Base-by-base conservation (phyloP, 2,797 vertebrate species). In the Catamblyrhynchus diadema region DNA sequence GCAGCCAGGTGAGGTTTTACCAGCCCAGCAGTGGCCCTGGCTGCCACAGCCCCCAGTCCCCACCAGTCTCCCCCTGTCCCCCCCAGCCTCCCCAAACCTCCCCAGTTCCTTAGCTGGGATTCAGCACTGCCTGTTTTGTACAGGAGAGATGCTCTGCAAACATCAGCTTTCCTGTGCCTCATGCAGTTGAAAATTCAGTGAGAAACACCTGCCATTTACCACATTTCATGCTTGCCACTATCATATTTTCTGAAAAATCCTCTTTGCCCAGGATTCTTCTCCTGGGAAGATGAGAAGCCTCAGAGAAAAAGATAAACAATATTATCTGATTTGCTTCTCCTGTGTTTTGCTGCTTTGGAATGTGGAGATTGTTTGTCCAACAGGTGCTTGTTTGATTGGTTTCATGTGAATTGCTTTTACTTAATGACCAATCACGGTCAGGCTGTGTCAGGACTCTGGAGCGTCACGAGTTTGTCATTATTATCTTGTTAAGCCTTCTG, bases 71-170 rank as follows among this genome's bases (percentile, higher is more conserved):
- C 28, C 50, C 50, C 50, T 19, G 50, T 2, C 25, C 10, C 35
- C 13, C 16, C 14, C 53, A 14, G 44, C 3, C 32, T 21, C 35
- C 20, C 54, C 27, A 39, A 0, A 22, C n/a, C 35, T 62, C 73
- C 2, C 20, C 8, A 20, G n/a, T 62, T 66, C 39, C 27, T 27
- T 24, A 35, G 28, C 50, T 69, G 47, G 42, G 10, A 27, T 54
- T 70, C 17, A 9, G 50, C 48, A 3, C 11, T 8, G 7, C 45
- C 51, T 0, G 0, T 28, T 81, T 32, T 8, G 37, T 32, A 14
- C 14, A 14, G 41, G 23, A 79, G 16, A 27, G 16, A 24, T 89
- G 50, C 66, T 71, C 57, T 79, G 23, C 66, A 41, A 89, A 61
- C n/a, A 69, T 17, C 22, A 3, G 2, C 48, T 81, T 50, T 48